Evolutionary conservation across 1,140 invertebrate species (phyloP), one percentile per base, ranked within the genome.

Genomic region (Musca domestica): DNA sequence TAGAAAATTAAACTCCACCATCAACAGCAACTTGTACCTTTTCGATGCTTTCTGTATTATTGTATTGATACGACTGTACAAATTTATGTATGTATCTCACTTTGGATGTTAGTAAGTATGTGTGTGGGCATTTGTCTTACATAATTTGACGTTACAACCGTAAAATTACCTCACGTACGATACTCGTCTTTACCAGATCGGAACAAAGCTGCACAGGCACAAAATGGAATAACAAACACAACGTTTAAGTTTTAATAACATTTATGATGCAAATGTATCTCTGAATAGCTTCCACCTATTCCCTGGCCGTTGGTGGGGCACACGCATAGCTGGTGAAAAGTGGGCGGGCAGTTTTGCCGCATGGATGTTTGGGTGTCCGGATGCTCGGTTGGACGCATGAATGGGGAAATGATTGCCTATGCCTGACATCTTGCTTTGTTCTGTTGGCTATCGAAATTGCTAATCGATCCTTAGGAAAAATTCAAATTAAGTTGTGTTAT

Each of bases 141-240:
- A 34, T 61, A 61, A 61, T 61, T 34, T 61, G 56, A 30, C 56
- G 56, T 61, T 61, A 61, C 56, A 61, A 61, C 56, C 27, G 56
- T 61, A 61, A 41, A 61, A 61, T 61, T 61, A 61, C 56, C 56
- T 61, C 56, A 61, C 56, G 56, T 61, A 61, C 27, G 34, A 41
- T 41, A 41, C 5, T 41, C 10, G 34, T 41, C 34, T 41, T 41
- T 41, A 41, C 34, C 34, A 41, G 34, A 41, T 41, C 34, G 34
- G 34, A 41, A 41, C 34, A 9, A 12, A 41, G 34, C 34, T 41
- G 12, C 34, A 41, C 5, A 41, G 12, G 34, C 34, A 41, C 34
- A 41, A 41, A 41, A 27, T 56, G 15, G 52, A 27, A 56, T 27
- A 56, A 41, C 34, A 41, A 41, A 41, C 34, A 41, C 34, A 41